phyloP scores from a whole-genome alignment of 2,888 invertebrate species.

The Drosophila pseudotakahashii region DNA sequence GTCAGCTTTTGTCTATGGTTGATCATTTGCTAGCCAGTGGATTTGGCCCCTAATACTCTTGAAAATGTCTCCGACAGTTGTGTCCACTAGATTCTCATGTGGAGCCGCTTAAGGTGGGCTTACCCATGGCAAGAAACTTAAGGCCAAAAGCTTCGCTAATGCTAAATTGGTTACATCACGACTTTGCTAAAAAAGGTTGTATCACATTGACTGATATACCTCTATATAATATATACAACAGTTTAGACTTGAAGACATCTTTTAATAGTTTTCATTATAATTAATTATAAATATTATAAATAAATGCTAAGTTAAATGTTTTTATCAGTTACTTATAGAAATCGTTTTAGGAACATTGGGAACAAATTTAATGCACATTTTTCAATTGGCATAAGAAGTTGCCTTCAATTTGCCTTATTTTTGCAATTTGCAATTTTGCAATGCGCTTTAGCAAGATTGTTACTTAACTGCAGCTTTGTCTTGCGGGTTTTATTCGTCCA shows the following conservation, averaged over 20 bases:
- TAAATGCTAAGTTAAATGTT: too few relatives aligned
- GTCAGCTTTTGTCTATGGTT: constrained; percentile 38
- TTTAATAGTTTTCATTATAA: too few relatives aligned
- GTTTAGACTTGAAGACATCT: neutral
- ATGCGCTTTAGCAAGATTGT: constrained; percentile 25
- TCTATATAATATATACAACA: neutral
- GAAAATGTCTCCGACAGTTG: constrained; percentile 27
- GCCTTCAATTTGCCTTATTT: constrained; percentile 26
- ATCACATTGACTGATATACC: neutral
- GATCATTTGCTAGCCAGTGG: constrained; percentile 29
- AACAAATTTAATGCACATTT: too few relatives aligned
- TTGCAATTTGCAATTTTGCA: constrained; percentile 18
- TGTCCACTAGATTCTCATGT: constrained; percentile 13
- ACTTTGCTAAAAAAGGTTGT: neutral
- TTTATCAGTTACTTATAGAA: too few relatives aligned
- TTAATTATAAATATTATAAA: too few relatives aligned
- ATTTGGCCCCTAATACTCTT: constrained; percentile 35
- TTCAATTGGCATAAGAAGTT: neutral
- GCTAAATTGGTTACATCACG: constrained; percentile 8
- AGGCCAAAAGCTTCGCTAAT: constrained; percentile 10
- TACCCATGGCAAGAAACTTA: constrained; percentile 16
- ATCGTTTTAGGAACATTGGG: too few relatives aligned
- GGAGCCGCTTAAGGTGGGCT: constrained; percentile 15
- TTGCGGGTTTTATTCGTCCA: constrained; percentile 13
- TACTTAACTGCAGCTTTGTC: constrained; percentile 38